These are phyloP conservation scores for Hemiscyllium ocellatum DNA, from an alignment of 2,113 vertebrate genomes.

Conservation along the genomic window DNA sequence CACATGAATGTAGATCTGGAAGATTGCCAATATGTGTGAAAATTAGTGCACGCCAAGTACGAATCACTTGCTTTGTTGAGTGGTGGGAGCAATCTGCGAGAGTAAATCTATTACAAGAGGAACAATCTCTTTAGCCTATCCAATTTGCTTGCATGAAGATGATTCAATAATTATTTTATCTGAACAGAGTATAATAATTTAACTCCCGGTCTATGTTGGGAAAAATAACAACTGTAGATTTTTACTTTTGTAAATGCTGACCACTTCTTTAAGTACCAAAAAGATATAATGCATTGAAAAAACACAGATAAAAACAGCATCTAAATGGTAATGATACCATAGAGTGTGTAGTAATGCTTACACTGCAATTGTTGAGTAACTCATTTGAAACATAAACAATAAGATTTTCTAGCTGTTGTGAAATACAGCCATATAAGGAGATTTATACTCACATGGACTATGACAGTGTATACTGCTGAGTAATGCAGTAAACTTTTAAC, in stretches of 20 bases:
- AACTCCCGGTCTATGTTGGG: background rate
- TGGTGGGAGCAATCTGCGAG: background rate
- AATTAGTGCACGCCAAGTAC: background rate
- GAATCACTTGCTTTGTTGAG: background rate
- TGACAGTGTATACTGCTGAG: background rate
- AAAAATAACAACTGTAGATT: background rate
- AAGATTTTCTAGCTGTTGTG: background rate
- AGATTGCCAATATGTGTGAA: background rate
- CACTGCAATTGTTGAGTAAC: background rate
- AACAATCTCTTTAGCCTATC: no score
- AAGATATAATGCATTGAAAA: background rate
- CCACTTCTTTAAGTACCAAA: background rate
- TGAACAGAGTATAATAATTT: background rate
- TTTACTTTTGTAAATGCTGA: background rate
- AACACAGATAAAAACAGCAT: background rate
- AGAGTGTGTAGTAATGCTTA: background rate
- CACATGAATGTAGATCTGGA: background rate
- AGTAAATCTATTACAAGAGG: background rate
- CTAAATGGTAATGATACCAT: background rate
- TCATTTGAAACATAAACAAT: background rate
- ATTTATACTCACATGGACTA: background rate
- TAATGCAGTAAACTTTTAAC: conserved; percentile 10
- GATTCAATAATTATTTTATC: background rate
- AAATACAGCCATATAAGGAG: conserved; percentile 12
- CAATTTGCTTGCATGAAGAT: background rate